A percentile compares a stretch with the other conserved stretches of the same genome.
phyloP scores from a whole-genome alignment of 2,797 vertebrate genomes.

The Chromobotia macracanthus region DNA sequence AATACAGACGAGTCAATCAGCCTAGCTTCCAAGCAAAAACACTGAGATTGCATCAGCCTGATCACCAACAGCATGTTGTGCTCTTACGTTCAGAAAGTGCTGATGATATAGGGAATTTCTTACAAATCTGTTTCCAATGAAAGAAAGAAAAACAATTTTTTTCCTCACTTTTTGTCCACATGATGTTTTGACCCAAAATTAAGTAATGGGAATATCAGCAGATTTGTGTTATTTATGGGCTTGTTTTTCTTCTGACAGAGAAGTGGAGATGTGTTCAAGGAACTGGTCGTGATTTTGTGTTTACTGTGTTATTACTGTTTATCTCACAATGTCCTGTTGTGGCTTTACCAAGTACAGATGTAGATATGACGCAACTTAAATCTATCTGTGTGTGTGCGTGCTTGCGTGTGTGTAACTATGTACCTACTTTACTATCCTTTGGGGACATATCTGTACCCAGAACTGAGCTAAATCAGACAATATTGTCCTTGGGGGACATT shows the following conservation, averaged over 20 bases:
- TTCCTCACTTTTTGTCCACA: slow-evolving; percentile 44
- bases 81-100: slow-evolving; percentile 41
- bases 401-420: slow-evolving; percentile 10
- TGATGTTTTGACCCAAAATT: slow-evolving; percentile 43
- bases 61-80: slow-evolving; percentile 36
- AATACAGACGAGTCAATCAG: slow-evolving; percentile 26
- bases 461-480: not conserved
- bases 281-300: slow-evolving; percentile 24
- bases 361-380: slow-evolving; percentile 21
- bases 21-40: slow-evolving; percentile 62
- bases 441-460: not conserved
- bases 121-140: slow-evolving; percentile 50
- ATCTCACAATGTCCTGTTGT: slow-evolving; percentile 28
- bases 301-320: slow-evolving; percentile 17
- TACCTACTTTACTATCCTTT: not conserved
- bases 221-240: slow-evolving; percentile 55
- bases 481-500: not conserved
- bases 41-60: slow-evolving; percentile 70
- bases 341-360: slow-evolving; percentile 30
- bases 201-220: slow-evolving; percentile 45
- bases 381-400: not conserved
- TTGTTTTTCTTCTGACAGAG: slow-evolving; percentile 46
- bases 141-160: slow-evolving; percentile 26
- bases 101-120: slow-evolving; percentile 53
- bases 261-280: slow-evolving; percentile 27